Percentiles rank a stretch among this genome's conserved stretches.
Conservation (phyloP, 2,113 vertebrate genomes). For the Melanerpes aurifrons region DNA sequence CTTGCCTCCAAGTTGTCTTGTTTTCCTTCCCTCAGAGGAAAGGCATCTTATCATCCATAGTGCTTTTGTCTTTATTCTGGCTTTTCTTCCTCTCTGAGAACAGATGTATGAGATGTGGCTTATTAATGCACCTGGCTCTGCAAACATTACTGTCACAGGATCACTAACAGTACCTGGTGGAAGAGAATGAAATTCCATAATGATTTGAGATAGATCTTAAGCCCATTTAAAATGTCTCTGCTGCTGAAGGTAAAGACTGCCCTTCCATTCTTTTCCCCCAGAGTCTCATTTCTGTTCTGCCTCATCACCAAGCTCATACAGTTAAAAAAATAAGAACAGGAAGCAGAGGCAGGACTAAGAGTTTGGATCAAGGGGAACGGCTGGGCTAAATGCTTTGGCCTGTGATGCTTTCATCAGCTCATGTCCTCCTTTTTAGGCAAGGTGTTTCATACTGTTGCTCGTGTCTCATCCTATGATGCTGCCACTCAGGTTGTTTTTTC, state of each 20-base stretch:
- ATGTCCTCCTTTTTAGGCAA: neutral
- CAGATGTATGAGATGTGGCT: neutral
- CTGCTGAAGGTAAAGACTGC: neutral
- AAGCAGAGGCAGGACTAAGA: neutral
- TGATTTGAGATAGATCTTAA: neutral
- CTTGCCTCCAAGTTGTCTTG: neutral
- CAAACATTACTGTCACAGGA: neutral
- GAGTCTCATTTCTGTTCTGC: neutral
- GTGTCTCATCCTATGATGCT: fast-evolving
- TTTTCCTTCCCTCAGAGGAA: neutral
- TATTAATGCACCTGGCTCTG: neutral
- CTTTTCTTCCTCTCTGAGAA: neutral
- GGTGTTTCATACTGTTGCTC: neutral
- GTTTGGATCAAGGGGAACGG: neutral
- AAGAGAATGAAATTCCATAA: neutral
- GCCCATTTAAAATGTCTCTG: neutral
- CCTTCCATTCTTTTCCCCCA: neutral
- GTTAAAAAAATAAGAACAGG: neutral
- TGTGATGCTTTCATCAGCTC: neutral
- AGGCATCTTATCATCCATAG: neutral
- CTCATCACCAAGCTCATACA: neutral
- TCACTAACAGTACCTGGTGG: neutral
- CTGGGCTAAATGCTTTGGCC: neutral
- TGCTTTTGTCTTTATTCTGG: neutral
- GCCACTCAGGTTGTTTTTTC: neutral